Evolutionary conservation across 2,797 vertebrate genomes (phyloP).

Genomic region (Smutsia gigantea): DNA sequence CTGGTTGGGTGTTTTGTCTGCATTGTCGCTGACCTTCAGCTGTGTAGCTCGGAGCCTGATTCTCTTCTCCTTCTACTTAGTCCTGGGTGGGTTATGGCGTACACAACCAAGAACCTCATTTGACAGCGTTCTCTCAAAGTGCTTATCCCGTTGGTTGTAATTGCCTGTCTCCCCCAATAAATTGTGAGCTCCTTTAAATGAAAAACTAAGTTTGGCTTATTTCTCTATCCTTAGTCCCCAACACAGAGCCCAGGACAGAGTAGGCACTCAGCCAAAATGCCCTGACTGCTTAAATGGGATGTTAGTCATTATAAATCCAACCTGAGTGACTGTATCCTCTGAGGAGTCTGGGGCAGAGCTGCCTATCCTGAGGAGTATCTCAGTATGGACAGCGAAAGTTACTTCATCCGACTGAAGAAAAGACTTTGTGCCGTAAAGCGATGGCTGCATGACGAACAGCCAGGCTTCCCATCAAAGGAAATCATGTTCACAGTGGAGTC

Average conservation of each 20-base stretch:
- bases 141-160: not conserved
- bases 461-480: not conserved
- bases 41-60: not conserved
- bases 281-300: constrained; percentile 39
- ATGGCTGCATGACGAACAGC: not conserved
- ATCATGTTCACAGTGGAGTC: constrained; percentile 14
- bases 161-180: not conserved
- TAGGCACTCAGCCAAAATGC: not conserved
- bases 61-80: not conserved
- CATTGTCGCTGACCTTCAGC: not conserved
- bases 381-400: not conserved
- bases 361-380: not conserved
- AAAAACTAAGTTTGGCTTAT: not conserved
- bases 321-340: not conserved
- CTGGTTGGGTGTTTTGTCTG: not conserved
- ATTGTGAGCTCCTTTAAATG: not conserved
- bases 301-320: constrained; percentile 19
- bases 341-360: not conserved
- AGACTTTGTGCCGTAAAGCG: not conserved
- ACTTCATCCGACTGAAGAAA: constrained; percentile 35
- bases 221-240: not conserved
- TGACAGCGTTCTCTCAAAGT: not conserved
- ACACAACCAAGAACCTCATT: not conserved
- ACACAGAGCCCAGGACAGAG: not conserved
- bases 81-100: not conserved